Conservation (phyloP, 2,888 invertebrate genomes). For the Scotopteryx bipunctaria region DNA sequence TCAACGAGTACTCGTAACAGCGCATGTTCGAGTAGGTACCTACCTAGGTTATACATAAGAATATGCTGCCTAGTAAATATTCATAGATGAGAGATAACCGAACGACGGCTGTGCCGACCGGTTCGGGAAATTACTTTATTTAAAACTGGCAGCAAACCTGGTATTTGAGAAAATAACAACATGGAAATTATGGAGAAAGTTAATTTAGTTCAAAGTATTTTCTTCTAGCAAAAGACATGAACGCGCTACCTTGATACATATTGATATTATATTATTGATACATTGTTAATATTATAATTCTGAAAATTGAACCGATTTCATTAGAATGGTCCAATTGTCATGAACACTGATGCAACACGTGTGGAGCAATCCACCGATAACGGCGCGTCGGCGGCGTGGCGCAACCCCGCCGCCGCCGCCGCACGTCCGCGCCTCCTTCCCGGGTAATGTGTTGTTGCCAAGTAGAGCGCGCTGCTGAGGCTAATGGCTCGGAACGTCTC, state of each 20-base stretch:
- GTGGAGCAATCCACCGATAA: slow-evolving; percentile 36
- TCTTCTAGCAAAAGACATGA: slow-evolving; percentile 11
- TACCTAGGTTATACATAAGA: too few relatives aligned
- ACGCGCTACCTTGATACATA: slow-evolving; percentile 6
- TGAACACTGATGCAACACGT: slow-evolving; percentile 26
- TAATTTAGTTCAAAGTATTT: not conserved
- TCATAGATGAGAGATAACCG: too few relatives aligned
- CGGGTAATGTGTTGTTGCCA: slow-evolving; percentile 40
- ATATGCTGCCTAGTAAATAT: too few relatives aligned
- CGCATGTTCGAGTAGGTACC: too few relatives aligned
- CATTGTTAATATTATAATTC: not conserved
- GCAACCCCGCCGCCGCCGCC: slow-evolving; percentile 2
- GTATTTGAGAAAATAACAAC: not conserved
- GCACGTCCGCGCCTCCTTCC: slow-evolving; percentile 9
- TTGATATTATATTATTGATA: not conserved
- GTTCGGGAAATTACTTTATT: not conserved
- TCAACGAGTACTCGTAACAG: too few relatives aligned
- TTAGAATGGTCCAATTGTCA: slow-evolving; percentile 11
- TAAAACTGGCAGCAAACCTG: not conserved
- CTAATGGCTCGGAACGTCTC: slow-evolving; percentile 76
- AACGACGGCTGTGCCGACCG: too few relatives aligned
- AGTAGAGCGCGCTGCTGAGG: slow-evolving; percentile 54
- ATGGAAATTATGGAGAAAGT: not conserved
- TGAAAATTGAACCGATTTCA: slow-evolving; percentile 12
- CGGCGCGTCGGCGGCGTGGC: slow-evolving; percentile 18